phyloP scores from a whole-genome alignment of 2,888 invertebrate genomes.

The Cheilosia soror region DNA sequence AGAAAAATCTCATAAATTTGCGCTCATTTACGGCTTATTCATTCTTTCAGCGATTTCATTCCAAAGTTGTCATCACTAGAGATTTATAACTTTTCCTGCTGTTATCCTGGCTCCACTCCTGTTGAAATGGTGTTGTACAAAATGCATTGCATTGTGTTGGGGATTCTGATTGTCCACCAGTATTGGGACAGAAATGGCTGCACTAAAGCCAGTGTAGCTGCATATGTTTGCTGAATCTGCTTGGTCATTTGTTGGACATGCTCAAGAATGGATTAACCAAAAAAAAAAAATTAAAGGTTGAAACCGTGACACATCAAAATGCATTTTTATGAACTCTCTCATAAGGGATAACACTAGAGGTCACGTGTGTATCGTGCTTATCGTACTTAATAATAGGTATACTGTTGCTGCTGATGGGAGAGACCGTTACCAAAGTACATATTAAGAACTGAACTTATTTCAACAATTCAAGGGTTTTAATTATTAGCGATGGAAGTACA shows the following conservation, averaged over 20 bases:
- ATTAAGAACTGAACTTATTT: not conserved
- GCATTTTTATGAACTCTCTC: slow-evolving; percentile 48
- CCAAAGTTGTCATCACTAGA: slow-evolving; percentile 67
- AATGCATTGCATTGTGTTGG: slow-evolving; percentile 40
- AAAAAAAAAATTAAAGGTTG: slow-evolving; percentile 1
- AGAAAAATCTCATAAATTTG: slow-evolving; percentile 67
- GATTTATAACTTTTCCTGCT: slow-evolving; percentile 66
- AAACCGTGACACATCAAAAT: slow-evolving; percentile 43
- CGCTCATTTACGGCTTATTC: slow-evolving; percentile 73
- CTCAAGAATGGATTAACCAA: slow-evolving; percentile 28
- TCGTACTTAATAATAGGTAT: not conserved
- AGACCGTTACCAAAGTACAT: not conserved
- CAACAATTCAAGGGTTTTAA: too few relatives aligned
- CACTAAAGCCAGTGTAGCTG: slow-evolving; percentile 6
- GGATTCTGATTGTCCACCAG: slow-evolving; percentile 4
- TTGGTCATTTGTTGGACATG: slow-evolving; percentile 40
- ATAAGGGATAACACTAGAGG: slow-evolving; percentile 16
- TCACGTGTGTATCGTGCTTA: not conserved
- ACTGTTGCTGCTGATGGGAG: not conserved
- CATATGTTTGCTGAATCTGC: slow-evolving; percentile 36
- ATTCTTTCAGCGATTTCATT: slow-evolving; percentile 68
- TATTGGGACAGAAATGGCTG: not conserved
- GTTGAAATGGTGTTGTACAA: not conserved
- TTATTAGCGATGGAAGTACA: too few relatives aligned
- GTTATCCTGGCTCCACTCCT: slow-evolving; percentile 2